These are phyloP conservation scores for Epirrhoe tristata DNA, from an alignment of 2,888 invertebrate species.

Conservation along the genomic window DNA sequence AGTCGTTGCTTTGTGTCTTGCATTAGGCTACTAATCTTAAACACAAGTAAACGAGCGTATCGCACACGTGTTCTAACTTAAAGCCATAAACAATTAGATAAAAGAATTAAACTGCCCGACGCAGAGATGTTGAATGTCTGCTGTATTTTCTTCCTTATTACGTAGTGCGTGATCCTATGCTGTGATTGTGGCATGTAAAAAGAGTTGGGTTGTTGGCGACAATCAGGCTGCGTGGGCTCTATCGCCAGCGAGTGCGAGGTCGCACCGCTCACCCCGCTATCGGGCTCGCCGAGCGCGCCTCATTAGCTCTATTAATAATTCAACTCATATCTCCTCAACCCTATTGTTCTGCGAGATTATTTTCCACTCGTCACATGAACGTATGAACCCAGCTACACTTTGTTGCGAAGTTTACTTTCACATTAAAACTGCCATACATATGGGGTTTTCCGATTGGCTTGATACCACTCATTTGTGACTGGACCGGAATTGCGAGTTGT, in stretches of 20 bases:
- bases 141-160: conserved; percentile 37
- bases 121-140: conserved; percentile 20
- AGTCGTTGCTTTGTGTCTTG: conserved; percentile 31
- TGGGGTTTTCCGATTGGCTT: conserved; percentile 38
- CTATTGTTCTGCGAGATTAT: conserved; percentile 75
- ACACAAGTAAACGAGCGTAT: conserved; percentile 30
- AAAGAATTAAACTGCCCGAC: conserved; percentile 43
- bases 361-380: conserved; percentile 64
- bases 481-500: conserved; percentile 38
- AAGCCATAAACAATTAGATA: conserved; percentile 51
- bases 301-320: conserved; percentile 82
- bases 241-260: conserved; percentile 79
- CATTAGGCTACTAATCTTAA: conserved; percentile 24
- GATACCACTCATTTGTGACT: conserved; percentile 30
- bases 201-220: conserved; percentile 72
- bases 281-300: conserved; percentile 66
- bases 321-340: conserved; percentile 76
- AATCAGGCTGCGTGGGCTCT: conserved; percentile 84
- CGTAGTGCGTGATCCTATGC: conserved; percentile 42
- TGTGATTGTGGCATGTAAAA: conserved; percentile 52
- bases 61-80: conserved; percentile 49
- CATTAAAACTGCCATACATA: conserved; percentile 27
- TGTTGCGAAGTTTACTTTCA: conserved; percentile 36
- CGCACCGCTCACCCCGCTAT: conserved; percentile 81
- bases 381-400: conserved; percentile 48